Base-by-base conservation (phyloP, 2,888 invertebrate genomes). In the Polylopha cassiicola region DNA sequence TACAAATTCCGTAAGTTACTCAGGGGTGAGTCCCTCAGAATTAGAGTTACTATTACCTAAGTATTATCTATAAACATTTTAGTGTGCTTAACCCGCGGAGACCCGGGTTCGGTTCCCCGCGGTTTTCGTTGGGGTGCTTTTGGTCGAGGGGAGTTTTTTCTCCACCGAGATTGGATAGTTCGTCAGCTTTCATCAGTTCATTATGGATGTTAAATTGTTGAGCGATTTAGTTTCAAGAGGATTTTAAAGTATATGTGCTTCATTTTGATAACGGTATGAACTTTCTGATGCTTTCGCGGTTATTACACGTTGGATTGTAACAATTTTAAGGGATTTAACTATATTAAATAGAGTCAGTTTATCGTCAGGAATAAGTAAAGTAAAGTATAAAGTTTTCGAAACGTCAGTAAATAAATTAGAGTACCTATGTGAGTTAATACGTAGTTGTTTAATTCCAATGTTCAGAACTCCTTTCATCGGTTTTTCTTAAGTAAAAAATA, bases 61-160 rank as follows among this genome's bases (percentile, higher is more conserved):
- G 78, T 68, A 80, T 85, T 82, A 84, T 84, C 81, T 84, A 77
- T 84, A 84, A 85, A 82, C 82, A 84, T 85, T 84, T 82, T 80
- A 84, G 72, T 78, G 75, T 75, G 74, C 75, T 84, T 84, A 84
- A 85, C 82, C 82, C 79, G 73, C 67, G 80, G 78, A 80, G 80
- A 79, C 80, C 81, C 74, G 55, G 53, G 69, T 70, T 73, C 60
- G 65, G 68, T 67, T 72, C 71, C 73, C 73, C 58, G 67, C 70
- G 75, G 70, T 74, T 67, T 47, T 57, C 48, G 54, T 33, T 50
- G 55, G 75, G 77, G 75, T 70, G 66, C 63, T 51, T 53, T 43
- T 54, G 57, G 56, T 58, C 53, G 61, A 63, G 64, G 59, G 47
- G 54, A 73, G 78, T 75, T 81, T 78, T 74, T 66, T 61, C 77